Percentiles rank a stretch among this genome's conserved stretches.
Evolutionary conservation across 2,888 invertebrate species (phyloP).

Genomic region (Perizoma flavofasciatum): DNA sequence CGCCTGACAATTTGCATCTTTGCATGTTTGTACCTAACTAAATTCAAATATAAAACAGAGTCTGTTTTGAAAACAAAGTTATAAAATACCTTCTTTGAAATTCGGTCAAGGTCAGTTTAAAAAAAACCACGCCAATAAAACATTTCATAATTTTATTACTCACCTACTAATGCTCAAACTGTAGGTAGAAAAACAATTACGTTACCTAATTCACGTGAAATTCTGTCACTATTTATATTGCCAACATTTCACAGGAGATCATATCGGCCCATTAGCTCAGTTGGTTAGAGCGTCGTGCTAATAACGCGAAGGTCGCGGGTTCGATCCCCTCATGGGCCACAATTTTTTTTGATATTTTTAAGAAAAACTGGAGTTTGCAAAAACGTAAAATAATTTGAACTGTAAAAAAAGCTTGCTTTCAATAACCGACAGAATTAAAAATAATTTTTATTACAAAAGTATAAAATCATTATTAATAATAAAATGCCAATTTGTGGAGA

Average conservation of each 20-base stretch:
- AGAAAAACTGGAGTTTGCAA: background rate
- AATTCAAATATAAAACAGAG: background rate
- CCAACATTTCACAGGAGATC: background rate
- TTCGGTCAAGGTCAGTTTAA: background rate
- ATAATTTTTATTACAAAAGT: conserved; percentile 1
- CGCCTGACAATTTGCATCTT: background rate
- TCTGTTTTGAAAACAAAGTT: background rate
- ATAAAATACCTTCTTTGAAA: background rate
- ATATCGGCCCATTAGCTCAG: conserved; percentile 75
- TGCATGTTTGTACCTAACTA: too few species aligned
- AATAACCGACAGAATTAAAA: background rate
- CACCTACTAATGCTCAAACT: too few species aligned
- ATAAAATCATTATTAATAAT: conserved; percentile 13
- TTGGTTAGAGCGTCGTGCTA: conserved; percentile 81
- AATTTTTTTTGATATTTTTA: background rate
- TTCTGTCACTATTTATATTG: background rate
- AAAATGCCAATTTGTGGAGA: conserved; percentile 67
- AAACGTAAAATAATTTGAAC: too few species aligned
- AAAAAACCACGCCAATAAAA: background rate
- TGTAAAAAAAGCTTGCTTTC: too few species aligned
- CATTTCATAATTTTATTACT: too few species aligned
- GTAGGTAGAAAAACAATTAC: too few species aligned
- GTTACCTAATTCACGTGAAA: too few species aligned
- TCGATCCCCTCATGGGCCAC: conserved; percentile 82
- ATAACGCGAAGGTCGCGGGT: conserved; percentile 80